phyloP scores from a whole-genome alignment of 2,888 invertebrate species.

The Clostera curtula region DNA sequence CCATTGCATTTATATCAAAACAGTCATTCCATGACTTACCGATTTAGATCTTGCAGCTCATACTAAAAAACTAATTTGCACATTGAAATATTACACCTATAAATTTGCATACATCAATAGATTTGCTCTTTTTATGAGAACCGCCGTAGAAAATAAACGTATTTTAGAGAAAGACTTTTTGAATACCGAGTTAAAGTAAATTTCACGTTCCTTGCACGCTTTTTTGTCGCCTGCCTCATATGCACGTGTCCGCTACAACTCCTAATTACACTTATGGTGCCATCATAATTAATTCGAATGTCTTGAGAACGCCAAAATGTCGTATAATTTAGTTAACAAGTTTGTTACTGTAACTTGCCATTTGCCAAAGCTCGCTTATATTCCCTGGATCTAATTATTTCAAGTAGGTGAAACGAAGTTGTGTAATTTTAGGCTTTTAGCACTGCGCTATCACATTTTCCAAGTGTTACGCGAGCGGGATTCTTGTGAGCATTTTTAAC shows the following conservation, averaged over 20 bases:
- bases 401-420: slow-evolving; percentile 21
- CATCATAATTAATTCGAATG: slow-evolving; percentile 40
- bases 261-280: slow-evolving; percentile 28
- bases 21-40: no score
- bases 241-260: slow-evolving; percentile 19
- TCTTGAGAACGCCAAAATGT: slow-evolving; percentile 36
- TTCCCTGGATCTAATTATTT: slow-evolving; percentile 31
- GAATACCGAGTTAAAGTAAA: slow-evolving; percentile 28
- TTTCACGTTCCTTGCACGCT: slow-evolving; percentile 16
- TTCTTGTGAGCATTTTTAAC: slow-evolving; percentile 9
- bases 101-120: no score
- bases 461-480: slow-evolving; percentile 9
- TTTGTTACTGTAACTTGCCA: slow-evolving; percentile 38
- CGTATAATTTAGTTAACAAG: slow-evolving; percentile 46
- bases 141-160: slow-evolving; percentile 50
- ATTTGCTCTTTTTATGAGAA: slow-evolving; percentile 67
- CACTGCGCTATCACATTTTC: slow-evolving; percentile 16
- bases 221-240: slow-evolving; percentile 13
- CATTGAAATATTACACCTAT: no score
- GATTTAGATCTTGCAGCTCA: no score
- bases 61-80: no score
- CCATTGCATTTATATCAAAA: no score
- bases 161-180: slow-evolving; percentile 44
- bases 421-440: slow-evolving; percentile 24
- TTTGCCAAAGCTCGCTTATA: slow-evolving; percentile 33